Evolutionary conservation across 2,113 vertebrate species (phyloP).

Genomic region (Theristicus caerulescens): DNA sequence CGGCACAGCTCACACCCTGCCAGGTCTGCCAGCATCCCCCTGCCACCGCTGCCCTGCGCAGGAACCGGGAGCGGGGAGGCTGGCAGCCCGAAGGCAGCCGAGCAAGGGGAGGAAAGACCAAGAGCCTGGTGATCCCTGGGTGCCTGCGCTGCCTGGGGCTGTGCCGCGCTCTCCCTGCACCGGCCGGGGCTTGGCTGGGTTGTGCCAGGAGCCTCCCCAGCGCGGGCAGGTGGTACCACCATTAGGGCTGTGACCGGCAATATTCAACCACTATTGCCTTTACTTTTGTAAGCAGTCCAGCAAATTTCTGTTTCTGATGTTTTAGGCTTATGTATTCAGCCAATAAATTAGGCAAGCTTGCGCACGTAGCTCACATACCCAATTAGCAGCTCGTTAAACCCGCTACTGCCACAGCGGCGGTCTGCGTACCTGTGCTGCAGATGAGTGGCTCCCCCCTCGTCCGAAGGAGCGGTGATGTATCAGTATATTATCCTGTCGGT

Average conservation of each 20-base stretch:
- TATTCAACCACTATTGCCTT: fast-evolving
- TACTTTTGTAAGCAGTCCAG: background rate
- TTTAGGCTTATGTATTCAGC: background rate
- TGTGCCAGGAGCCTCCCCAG: background rate
- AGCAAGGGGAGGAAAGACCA: background rate
- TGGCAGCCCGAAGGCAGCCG: background rate
- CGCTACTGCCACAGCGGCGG: fast-evolving
- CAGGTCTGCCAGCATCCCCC: background rate
- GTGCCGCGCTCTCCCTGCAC: background rate
- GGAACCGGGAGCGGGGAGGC: background rate
- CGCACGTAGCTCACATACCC: fast-evolving
- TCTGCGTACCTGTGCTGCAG: background rate
- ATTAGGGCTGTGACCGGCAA: fast-evolving
- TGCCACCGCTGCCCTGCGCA: too few relatives aligned
- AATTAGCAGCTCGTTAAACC: background rate
- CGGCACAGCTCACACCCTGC: fast-evolving
- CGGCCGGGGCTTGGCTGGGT: background rate
- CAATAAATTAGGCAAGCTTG: background rate
- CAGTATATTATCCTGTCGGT: fast-evolving
- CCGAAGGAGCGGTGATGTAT: fast-evolving
- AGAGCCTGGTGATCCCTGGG: background rate
- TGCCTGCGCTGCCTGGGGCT: background rate
- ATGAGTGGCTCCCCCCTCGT: fast-evolving
- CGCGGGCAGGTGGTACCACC: fast-evolving
- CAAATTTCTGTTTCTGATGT: background rate